These are phyloP conservation scores for Corythaeola cristata DNA, from an alignment of 2,113 vertebrate species.

Conservation along the genomic window DNA sequence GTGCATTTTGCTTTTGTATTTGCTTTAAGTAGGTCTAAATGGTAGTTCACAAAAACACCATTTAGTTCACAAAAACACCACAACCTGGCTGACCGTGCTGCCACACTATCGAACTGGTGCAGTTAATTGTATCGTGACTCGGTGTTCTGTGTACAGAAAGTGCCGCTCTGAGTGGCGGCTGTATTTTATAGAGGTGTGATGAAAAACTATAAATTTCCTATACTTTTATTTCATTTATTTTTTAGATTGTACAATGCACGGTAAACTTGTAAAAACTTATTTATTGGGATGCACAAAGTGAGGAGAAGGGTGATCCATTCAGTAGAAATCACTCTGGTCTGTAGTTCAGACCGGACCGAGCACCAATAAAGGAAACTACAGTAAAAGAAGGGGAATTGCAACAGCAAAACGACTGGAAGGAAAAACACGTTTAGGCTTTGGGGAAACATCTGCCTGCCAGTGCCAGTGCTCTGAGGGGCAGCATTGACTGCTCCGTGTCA, in stretches of 20 bases:
- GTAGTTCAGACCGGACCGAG: background rate
- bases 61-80: conserved; percentile 42
- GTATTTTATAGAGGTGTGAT: conserved; percentile 66
- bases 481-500: accelerated
- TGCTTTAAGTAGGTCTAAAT: background rate
- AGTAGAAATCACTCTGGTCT: background rate
- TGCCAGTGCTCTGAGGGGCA: background rate
- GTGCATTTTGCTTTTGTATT: conserved; percentile 32
- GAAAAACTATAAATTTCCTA: conserved; percentile 51
- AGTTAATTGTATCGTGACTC: background rate
- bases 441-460: background rate
- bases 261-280: conserved; percentile 59
- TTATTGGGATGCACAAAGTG: conserved; percentile 63
- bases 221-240: conserved; percentile 65
- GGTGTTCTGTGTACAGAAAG: conserved; percentile 59
- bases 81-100: background rate
- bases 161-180: conserved; percentile 9
- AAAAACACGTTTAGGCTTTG: background rate
- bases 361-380: background rate
- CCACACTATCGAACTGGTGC: background rate
- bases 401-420: background rate
- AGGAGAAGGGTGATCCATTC: background rate
- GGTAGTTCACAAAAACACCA: conserved; percentile 39
- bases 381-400: background rate
- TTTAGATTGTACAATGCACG: conserved; percentile 70